phyloP scores from a whole-genome alignment of 2,888 invertebrate genomes.

The Eristalis arbustorum region DNA sequence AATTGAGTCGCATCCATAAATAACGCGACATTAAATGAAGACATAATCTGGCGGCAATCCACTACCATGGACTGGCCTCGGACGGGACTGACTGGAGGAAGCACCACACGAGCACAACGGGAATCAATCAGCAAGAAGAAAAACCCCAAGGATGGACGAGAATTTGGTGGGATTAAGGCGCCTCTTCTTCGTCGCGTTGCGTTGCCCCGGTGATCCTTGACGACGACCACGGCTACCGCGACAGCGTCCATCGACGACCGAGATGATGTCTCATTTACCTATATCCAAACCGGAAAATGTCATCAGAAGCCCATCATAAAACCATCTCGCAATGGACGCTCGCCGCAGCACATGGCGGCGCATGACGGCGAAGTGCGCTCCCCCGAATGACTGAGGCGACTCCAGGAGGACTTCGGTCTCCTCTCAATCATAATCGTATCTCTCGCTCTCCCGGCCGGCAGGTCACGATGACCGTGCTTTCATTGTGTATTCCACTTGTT shows the following conservation, averaged over 20 bases:
- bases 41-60: slow-evolving; percentile 69
- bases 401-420: slow-evolving; percentile 41
- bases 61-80: slow-evolving; percentile 8
- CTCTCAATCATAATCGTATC: slow-evolving; percentile 57
- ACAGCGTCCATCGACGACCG: slow-evolving; percentile 2
- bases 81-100: slow-evolving; percentile 1
- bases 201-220: slow-evolving; percentile 20
- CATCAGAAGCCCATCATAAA: slow-evolving; percentile 68
- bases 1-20: slow-evolving; percentile 70
- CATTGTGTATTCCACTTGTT: slow-evolving; percentile 66
- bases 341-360: background rate
- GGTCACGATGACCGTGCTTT: slow-evolving; percentile 57
- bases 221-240: background rate
- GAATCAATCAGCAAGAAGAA: slow-evolving; percentile 55
- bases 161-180: slow-evolving; percentile 64
- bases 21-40: slow-evolving; percentile 70
- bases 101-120: slow-evolving; percentile 22
- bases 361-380: slow-evolving; percentile 17
- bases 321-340: slow-evolving; percentile 54
- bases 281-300: slow-evolving; percentile 71
- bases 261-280: slow-evolving; percentile 70
- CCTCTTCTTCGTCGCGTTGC: slow-evolving; percentile 35
- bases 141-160: slow-evolving; percentile 19
- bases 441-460: slow-evolving; percentile 36
- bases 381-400: slow-evolving; percentile 39